Evolutionary conservation across 2,797 vertebrate genomes (phyloP).

Genomic region (Schizopygopsis pylzovi): DNA sequence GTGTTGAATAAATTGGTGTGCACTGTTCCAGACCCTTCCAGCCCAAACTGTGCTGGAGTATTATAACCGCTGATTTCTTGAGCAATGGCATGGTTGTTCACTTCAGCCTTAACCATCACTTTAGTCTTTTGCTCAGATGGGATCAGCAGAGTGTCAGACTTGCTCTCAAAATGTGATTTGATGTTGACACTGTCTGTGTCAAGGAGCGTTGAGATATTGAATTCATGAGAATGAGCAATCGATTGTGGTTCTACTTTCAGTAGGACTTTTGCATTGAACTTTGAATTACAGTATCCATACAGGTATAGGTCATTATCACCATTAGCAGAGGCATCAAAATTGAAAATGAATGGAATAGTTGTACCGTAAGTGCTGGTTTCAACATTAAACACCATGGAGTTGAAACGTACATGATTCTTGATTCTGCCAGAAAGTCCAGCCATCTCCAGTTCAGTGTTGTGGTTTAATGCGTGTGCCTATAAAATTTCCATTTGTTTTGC

Average conservation of each 20-base stretch:
- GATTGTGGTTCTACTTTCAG: constrained; percentile 86
- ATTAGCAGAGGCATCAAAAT: constrained; percentile 80
- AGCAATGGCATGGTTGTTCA: constrained; percentile 84
- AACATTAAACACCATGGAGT: constrained; percentile 82
- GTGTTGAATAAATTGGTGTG: constrained; percentile 69
- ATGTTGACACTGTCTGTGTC: constrained; percentile 67
- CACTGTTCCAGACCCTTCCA: constrained; percentile 81
- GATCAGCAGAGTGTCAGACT: constrained; percentile 76
- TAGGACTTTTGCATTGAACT: constrained; percentile 86
- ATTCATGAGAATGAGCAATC: constrained; percentile 85
- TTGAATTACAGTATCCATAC: constrained; percentile 81
- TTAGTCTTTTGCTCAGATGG: constrained; percentile 79
- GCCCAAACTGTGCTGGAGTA: constrained; percentile 78
- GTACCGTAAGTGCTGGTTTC: constrained; percentile 79
- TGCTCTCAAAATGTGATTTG: constrained; percentile 78
- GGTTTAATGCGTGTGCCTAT: constrained; percentile 78
- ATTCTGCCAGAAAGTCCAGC: constrained; percentile 81
- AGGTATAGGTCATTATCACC: constrained; percentile 80
- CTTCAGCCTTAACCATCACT: constrained; percentile 82
- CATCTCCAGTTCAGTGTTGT: constrained; percentile 82
- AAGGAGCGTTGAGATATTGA: constrained; percentile 76
- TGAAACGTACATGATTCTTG: constrained; percentile 79
- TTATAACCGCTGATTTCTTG: constrained; percentile 87
- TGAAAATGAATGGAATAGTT: constrained; percentile 85
- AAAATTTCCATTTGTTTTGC: constrained; percentile 84